A percentile compares a stretch with the other conserved stretches of the same genome.
Evolutionary conservation across 2,888 invertebrate genomes (phyloP).

Genomic region (Ferrisia virgata): DNA sequence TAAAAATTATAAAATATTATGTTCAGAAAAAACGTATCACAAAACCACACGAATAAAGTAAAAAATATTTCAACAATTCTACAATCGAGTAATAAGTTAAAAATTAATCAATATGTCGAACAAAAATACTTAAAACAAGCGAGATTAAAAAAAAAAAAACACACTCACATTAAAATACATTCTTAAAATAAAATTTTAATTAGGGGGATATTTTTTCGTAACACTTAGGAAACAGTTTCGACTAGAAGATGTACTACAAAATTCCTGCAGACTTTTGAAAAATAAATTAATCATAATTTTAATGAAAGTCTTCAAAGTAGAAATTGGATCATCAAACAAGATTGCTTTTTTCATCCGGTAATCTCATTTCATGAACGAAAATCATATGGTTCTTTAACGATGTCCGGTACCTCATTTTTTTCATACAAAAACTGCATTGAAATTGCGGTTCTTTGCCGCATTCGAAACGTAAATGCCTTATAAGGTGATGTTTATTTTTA

Average conservation of each 20-base stretch:
- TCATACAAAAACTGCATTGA: constrained; percentile 43
- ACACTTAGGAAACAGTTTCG: background rate
- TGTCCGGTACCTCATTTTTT: constrained; percentile 38
- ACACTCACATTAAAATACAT: background rate
- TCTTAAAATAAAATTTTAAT: background rate
- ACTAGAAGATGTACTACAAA: background rate
- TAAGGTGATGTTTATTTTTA: constrained; percentile 41
- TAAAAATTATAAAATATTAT: background rate
- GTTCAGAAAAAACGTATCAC: background rate
- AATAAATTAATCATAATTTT: background rate
- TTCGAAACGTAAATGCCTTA: constrained; percentile 47
- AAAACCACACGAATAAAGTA: too few relatives aligned
- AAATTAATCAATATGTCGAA: background rate
- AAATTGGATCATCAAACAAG: background rate
- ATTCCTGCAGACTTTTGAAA: background rate
- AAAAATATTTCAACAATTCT: background rate
- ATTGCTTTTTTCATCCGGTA: background rate
- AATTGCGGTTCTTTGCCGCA: constrained; percentile 52
- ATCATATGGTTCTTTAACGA: constrained; percentile 46
- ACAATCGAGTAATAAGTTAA: background rate
- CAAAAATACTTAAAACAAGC: background rate
- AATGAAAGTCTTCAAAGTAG: background rate
- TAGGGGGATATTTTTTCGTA: background rate
- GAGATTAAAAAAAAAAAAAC: background rate
- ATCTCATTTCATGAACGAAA: constrained; percentile 32